Conservation (phyloP, 1,140 invertebrate species). For the Thalassaphorura encarpata region DNA sequence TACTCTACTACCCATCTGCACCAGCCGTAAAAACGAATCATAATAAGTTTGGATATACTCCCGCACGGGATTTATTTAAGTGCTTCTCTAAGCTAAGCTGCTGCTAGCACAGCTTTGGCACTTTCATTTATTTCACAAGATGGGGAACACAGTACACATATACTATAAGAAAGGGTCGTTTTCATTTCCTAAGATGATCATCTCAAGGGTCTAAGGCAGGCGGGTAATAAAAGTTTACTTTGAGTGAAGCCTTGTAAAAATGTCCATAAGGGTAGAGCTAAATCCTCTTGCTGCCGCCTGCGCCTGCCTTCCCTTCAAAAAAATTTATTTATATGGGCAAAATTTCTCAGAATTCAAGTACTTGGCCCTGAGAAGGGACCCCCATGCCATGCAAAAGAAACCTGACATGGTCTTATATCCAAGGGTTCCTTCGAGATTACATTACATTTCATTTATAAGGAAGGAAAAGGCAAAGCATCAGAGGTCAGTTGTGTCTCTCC, state of each 20-base stretch:
- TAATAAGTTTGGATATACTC: too few relatives aligned
- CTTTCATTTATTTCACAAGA: too few relatives aligned
- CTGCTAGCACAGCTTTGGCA: too few relatives aligned
- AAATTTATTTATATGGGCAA: conserved; percentile 29
- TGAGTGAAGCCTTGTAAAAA: conserved; percentile 34
- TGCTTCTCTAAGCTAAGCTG: too few relatives aligned
- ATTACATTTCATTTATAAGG: conserved; percentile 29
- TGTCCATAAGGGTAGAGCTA: conserved; percentile 23
- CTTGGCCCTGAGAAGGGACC: conserved; percentile 19
- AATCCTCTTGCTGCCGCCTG: conserved; percentile 12
- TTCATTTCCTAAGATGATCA: conserved; percentile 16
- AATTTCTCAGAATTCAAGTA: conserved; percentile 29
- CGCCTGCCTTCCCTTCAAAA: background rate
- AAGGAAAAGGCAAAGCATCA: background rate
- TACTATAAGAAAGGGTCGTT: too few relatives aligned
- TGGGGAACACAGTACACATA: too few relatives aligned
- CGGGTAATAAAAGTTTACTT: conserved; percentile 32
- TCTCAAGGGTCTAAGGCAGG: conserved; percentile 25
- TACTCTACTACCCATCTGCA: too few relatives aligned
- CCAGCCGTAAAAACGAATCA: too few relatives aligned
- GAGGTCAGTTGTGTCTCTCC: too few relatives aligned
- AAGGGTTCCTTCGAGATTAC: conserved; percentile 27
- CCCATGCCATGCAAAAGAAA: conserved; percentile 30
- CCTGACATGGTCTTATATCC: conserved; percentile 4
- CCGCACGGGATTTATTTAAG: too few relatives aligned